phyloP scores from a whole-genome alignment of 2,888 invertebrate species.

The Cenopis cana region DNA sequence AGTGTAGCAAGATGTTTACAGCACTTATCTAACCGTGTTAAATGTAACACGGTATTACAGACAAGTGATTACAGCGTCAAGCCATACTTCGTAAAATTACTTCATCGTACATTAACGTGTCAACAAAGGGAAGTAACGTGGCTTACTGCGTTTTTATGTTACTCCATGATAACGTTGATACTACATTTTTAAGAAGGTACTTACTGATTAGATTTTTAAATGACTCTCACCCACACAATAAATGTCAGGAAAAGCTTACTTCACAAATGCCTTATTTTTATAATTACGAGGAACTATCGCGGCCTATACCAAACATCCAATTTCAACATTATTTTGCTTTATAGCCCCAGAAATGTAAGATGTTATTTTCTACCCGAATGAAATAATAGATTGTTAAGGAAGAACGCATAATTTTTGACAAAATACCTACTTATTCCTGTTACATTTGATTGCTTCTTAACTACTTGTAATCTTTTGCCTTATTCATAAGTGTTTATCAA shows the following conservation, averaged over 20 bases:
- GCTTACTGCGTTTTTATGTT: slow-evolving; percentile 19
- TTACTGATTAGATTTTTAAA: not conserved
- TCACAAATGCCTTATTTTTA: no score
- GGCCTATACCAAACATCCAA: not conserved
- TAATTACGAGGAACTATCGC: not conserved
- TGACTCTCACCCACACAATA: not conserved
- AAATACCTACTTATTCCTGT: no score
- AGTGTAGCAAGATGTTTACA: slow-evolving; percentile 52
- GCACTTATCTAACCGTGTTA: slow-evolving; percentile 56
- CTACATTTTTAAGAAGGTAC: not conserved
- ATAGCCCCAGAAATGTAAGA: not conserved
- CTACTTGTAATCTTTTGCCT: no score
- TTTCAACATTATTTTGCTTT: not conserved
- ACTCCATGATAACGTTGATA: slow-evolving; percentile 2
- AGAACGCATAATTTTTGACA: no score
- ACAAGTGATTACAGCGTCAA: slow-evolving; percentile 45
- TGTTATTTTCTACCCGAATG: no score
- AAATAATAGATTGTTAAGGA: no score
- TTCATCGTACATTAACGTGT: slow-evolving; percentile 45
- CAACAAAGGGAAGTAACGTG: slow-evolving; percentile 18
- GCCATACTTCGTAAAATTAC: slow-evolving; percentile 49
- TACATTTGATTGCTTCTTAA: no score
- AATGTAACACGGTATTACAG: no score
- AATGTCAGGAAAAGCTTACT: no score
- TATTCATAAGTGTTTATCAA: no score